Evolutionary conservation across 1,140 invertebrate species (phyloP), one percentile per base, ranked within the genome.

Genomic region (Drosophila repletoides): DNA sequence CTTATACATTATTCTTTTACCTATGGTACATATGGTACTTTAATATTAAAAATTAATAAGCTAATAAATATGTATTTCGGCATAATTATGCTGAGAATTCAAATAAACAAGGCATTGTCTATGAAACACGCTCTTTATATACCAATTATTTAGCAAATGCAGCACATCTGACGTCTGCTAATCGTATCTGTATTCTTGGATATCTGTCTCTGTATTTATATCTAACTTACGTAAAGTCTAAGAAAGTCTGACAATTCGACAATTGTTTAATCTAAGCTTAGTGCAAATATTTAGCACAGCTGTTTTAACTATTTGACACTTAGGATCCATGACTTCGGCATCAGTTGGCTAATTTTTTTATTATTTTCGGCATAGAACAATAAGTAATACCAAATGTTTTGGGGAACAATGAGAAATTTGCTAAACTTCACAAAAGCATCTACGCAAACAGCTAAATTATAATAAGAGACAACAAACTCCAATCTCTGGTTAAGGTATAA

Each of bases 271-370:
- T 64, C 33, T 71, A 46, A 59, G 55, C 72, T 76, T 60, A 15
- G 10, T 41, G 45, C 59, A 84, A 84, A 84, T 80, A 86, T 84
- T 84, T 87, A 72, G 45, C 72, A 84, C 71, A 84, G 45, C 53
- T 83, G 80, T 64, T 86, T 86, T 41, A 34, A 36, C 41, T 60
- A 58, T 41, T 52, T 53, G 15, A 46, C 40, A 34, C 26, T 72
- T 72, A 9, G 5, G 41, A 59, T 48, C n/a, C 22, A 52, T 21
- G 24, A 56, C 31, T 15, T 71, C 40, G 34, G 56, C 60, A 66
- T 67, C 36, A 38, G 48, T 26, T 59, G 38, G 22, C 29, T 38
- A 14, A 60, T 36, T 46, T 63, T n/a, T 36, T 55, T 46, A 29
- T 56, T 21, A 46, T 45, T 64, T 69, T 73, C 1, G 15, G 15